Base-by-base conservation (phyloP, 2,888 invertebrate species). In the Odontothrips loti region DNA sequence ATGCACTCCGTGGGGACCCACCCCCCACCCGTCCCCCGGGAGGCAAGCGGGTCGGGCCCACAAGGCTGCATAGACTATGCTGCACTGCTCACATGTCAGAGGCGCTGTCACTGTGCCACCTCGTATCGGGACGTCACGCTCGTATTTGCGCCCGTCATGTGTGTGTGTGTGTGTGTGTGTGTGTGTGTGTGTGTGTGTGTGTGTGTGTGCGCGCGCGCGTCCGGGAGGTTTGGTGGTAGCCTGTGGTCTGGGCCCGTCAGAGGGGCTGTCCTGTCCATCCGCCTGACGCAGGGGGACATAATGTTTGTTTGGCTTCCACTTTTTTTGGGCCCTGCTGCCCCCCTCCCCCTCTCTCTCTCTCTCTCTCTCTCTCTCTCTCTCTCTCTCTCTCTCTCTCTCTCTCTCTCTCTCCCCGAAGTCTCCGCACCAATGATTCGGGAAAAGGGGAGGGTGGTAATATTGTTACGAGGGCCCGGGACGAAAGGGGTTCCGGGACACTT, bases 401-500 rank as follows among this genome's bases (percentile, higher is more conserved):
- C 63, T 23, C 51, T 51, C 51, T 51, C 51, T 23, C 63, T 63
- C 63, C 15, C 20, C 51, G 51, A 20, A 1, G 51, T 51, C 51
- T 51, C 51, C 51, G 51, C 51, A 51, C 51, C 51, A 51, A 51
- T 51, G 51, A 51, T 51, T 51, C 51, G 51, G 51, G 51, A 20
- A 51, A 17, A 51, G 6, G 34, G 34, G 80, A 81, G 79, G 58
- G 79, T 29, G n/a, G n/a, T n/a, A n/a, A n/a, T 47, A 80, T 9
- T 12, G 9, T 58, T 23, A 80, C 20, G n/a, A 9, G 68, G 48
- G 29, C n/a, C n/a, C n/a, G 79, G 51, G 80, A 68, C 29, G 80
- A 48, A 79, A 81, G 81, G 34, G 51, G 80, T 79, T 80, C 82
- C 68, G 80, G 80, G 79, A 82, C 82, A 82, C 82, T 80, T 79